Base-by-base conservation (phyloP, 2,113 vertebrate genomes). In the Rhinoderma darwinii region DNA sequence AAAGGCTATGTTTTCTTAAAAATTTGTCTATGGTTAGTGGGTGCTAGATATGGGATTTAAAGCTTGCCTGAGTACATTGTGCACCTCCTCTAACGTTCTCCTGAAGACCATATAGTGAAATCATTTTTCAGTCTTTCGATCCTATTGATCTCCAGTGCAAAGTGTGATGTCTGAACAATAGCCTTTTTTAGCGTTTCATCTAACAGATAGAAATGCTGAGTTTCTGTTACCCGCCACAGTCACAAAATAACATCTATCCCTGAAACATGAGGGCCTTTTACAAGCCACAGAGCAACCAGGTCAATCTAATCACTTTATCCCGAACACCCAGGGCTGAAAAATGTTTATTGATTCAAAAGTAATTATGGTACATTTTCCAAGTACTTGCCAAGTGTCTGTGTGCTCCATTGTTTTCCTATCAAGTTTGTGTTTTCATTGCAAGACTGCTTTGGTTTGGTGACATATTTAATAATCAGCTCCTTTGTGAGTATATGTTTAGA, bases 401-500 rank as follows among this genome's bases (percentile, higher is more conserved):
- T 63, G 68, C 51, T 8, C 78, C 78, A 82, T 87, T 87, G 86
- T 87, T 87, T 82, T 87, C 68, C 59, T 75, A 82, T 87, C 66
- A 87, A 87, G 80, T 75, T 82, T 75, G 86, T 87, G 72, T 87
- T 87, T 87, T 87, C 61, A 35, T 82, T 82, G 85, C 78, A 39
- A 86, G 78, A 56, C 79, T 75, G 50, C 78, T 87, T 82, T 87
- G 51, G 44, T 87, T 75, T 59, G 61, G 39, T 87, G 86, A 63
- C 86, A 87, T 87, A 87, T 87, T 82, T 87, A 82, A 87, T 87
- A 87, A 82, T 87, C 79, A 39, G 78, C 68, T 87, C 68, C 70
- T 87, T 82, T 87, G 86, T 87, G 41, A 82, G 37, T 82, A 75
- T 87, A 87, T 82, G 79, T 82, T 87, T 82, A 63, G 68, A 82